Evolutionary conservation across 2,797 vertebrate species (phyloP), one percentile per base, ranked within the genome.

Genomic region (Manis crassicaudata): DNA sequence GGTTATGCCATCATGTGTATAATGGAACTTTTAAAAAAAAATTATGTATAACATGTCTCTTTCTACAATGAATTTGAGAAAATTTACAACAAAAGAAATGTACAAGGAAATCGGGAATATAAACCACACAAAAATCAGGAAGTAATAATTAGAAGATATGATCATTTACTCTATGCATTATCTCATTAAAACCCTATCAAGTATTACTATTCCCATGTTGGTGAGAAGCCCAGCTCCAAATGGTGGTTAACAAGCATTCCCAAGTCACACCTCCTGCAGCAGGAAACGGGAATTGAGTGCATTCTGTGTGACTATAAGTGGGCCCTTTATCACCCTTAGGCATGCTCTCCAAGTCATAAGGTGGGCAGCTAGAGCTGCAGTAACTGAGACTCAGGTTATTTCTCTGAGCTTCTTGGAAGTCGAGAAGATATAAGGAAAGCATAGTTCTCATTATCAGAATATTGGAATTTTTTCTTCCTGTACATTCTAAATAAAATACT

Each of bases 401-500:
- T 65, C 70, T 82, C 13, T 58, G 54, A 65, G 80, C 29, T 17
- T 92, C 29, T 46, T 32, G 37, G 62, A 9, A 46, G 52, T 37
- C 43, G 70, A 72, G 12, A 81, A 65, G 37, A 91, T 81, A 46
- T 0, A 85, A 97, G 52, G 9, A 84, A 70, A 88, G 54, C 25
- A 32, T n/a, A 79, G 72, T 50, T 73, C 35, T 62, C n/a, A 23
- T n/a, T 62, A 54, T 87, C 54, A 90, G 75, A 90, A 65, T 40
- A 82, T 13, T 16, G 14, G 52, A 50, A n/a, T 73, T 35, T n/a
- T 81, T 77, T 25, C 52, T 88, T 25, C 32, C 37, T 88, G 29
- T 37, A 37, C n/a, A 11, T 85, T 90, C 29, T 81, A 81, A 89
- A 91, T 84, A 88, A 95, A 70, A 92, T 76, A 37, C 43, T 91